Conservation (phyloP, 2,888 invertebrate species). For the Oscheius sp. region DNA sequence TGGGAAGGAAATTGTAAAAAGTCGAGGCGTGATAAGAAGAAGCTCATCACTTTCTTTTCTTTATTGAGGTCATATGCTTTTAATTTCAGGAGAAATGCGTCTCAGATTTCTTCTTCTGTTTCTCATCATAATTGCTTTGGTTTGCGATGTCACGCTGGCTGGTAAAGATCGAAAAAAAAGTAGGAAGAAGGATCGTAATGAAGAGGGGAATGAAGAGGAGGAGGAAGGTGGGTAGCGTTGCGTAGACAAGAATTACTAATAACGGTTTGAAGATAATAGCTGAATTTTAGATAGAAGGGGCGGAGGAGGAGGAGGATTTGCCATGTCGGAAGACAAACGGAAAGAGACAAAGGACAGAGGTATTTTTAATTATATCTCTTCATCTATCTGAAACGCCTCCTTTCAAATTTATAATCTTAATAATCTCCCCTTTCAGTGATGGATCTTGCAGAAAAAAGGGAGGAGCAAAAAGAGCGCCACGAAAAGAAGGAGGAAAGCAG, state of each 20-base stretch:
- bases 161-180: slow-evolving; percentile 16
- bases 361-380: too few relatives aligned
- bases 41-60: too few relatives aligned
- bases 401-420: background rate
- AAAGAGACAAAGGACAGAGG: slow-evolving; percentile 30
- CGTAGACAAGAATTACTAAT: background rate
- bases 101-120: slow-evolving; percentile 22
- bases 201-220: slow-evolving; percentile 5
- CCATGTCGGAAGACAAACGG: slow-evolving; percentile 11
- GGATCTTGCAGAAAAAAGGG: slow-evolving; percentile 4
- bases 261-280: too few relatives aligned
- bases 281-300: slow-evolving; percentile 1
- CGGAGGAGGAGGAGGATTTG: slow-evolving; percentile 8
- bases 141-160: slow-evolving; percentile 1
- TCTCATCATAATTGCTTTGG: background rate
- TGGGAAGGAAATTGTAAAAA: too few relatives aligned
- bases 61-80: slow-evolving; percentile 9
- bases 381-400: too few relatives aligned
- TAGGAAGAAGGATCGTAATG: background rate
- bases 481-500: slow-evolving; percentile 27
- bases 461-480: slow-evolving; percentile 4
- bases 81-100: slow-evolving; percentile 19
- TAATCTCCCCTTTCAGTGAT: slow-evolving; percentile 8
- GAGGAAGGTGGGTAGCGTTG: slow-evolving; percentile 23
- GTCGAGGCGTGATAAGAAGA: too few relatives aligned